These are phyloP conservation scores for Chascanopsetta lugubris DNA, from an alignment of 2,113 vertebrate species.

Conservation along the genomic window DNA sequence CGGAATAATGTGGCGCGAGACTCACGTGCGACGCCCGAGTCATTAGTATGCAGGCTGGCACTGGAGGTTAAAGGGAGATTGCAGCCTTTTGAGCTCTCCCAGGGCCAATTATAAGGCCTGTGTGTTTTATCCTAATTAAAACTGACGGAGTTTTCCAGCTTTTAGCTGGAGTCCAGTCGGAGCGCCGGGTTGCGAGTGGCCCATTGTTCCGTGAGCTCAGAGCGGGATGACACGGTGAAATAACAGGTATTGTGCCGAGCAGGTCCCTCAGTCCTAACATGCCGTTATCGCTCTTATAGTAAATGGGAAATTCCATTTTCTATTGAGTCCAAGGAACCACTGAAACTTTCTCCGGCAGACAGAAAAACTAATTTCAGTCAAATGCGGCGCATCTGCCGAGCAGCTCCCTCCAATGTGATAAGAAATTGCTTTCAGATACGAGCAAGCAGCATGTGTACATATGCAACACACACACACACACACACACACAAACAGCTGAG, in stretches of 20 bases:
- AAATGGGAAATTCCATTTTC: constrained; percentile 53
- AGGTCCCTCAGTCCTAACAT: neutral
- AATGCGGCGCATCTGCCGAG: constrained; percentile 34
- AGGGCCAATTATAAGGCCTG: constrained; percentile 1
- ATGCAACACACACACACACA: constrained; percentile 37
- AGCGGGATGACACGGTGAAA: constrained; percentile 7
- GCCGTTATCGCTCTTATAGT: constrained; percentile 32
- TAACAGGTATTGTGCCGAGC: constrained; percentile 24
- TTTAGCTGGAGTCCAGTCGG: constrained; percentile 23
- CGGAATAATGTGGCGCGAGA: neutral
- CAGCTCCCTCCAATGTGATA: constrained; percentile 37
- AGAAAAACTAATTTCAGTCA: constrained; percentile 59
- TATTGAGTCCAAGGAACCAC: constrained; percentile 13
- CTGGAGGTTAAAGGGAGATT: constrained; percentile 13
- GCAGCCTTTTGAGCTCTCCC: constrained; percentile 15
- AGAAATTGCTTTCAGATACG: constrained; percentile 57
- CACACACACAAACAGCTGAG: constrained; percentile 34
- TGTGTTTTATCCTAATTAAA: constrained; percentile 14
- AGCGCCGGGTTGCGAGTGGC: constrained; percentile 18
- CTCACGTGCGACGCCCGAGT: constrained; percentile 19
- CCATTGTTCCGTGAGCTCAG: constrained; percentile 34
- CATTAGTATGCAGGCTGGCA: constrained; percentile 22
- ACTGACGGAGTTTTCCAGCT: constrained; percentile 12
- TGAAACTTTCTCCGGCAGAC: constrained; percentile 23
- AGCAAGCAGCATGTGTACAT: constrained; percentile 27